Evolutionary conservation across 2,797 vertebrate genomes (phyloP).

Genomic region (Diglossa cyanea): DNA sequence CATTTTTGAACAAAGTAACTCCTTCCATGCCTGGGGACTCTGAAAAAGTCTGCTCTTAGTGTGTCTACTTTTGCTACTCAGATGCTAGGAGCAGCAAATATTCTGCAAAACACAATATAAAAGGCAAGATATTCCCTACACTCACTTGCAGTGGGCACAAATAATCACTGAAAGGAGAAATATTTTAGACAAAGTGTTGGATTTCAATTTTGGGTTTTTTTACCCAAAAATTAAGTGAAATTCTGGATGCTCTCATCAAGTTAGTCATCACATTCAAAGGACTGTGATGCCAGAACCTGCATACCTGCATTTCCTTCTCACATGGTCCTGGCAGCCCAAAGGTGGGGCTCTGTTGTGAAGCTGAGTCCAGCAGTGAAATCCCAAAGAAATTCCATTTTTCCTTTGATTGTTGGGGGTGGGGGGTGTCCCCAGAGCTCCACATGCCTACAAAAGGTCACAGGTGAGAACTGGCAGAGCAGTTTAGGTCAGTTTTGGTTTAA

Average conservation of each 20-base stretch:
- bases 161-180: neutral
- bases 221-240: neutral
- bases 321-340: neutral
- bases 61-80: neutral
- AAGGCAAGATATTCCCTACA: neutral
- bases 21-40: neutral
- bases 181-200: neutral
- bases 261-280: neutral
- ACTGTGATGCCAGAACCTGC: neutral
- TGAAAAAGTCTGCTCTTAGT: neutral
- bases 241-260: neutral
- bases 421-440: neutral
- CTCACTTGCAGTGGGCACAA: neutral
- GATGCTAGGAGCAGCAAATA: neutral
- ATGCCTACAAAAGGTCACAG: neutral
- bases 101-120: neutral
- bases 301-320: neutral
- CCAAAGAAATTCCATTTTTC: neutral
- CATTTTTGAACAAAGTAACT: neutral
- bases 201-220: neutral
- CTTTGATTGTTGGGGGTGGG: neutral
- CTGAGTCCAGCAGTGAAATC: neutral
- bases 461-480: neutral
- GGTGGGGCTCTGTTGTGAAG: neutral
- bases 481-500: neutral